phyloP scores from a whole-genome alignment of 1,140 invertebrate genomes.

The Drosophila parvula region DNA sequence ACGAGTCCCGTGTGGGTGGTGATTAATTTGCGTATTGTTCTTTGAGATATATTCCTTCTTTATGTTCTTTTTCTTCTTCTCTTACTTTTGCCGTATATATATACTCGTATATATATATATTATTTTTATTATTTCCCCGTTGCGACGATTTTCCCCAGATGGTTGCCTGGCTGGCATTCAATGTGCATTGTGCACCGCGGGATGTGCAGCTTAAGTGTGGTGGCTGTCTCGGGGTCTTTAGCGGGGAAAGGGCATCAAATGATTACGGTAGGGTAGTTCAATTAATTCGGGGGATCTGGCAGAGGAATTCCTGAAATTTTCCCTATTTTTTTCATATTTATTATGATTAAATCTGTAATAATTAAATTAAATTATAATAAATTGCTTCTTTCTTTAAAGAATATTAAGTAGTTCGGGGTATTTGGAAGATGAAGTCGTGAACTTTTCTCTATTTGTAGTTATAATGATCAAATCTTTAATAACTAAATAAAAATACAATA shows the following conservation, averaged over 20 bases:
- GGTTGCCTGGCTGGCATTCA: background rate
- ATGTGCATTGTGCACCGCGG: constrained; percentile 6
- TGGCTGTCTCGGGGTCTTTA: constrained; percentile 17
- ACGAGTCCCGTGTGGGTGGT: constrained; percentile 53
- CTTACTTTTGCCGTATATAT: constrained; percentile 9
- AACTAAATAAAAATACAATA: background rate
- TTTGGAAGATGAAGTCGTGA: background rate
- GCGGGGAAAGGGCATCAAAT: constrained; percentile 17
- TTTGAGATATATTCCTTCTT: constrained; percentile 50
- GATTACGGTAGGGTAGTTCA: background rate
- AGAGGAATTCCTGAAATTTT: background rate
- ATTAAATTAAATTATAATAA: too few relatives aligned
- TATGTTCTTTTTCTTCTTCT: constrained; percentile 1
- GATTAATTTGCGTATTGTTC: constrained; percentile 80
- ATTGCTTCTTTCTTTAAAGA: too few relatives aligned
- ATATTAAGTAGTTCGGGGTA: too few relatives aligned
- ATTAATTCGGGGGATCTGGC: background rate
- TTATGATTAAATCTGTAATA: background rate
- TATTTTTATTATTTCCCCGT: constrained; percentile 23
- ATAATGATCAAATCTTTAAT: background rate
- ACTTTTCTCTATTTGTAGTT: too few relatives aligned
- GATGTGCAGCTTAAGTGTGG: constrained; percentile 27
- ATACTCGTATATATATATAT: constrained; percentile 12
- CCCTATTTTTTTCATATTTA: too few relatives aligned
- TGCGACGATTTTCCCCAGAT: constrained; percentile 37